phyloP scores from a whole-genome alignment of 2,888 invertebrate species.

The Congeria kusceri region DNA sequence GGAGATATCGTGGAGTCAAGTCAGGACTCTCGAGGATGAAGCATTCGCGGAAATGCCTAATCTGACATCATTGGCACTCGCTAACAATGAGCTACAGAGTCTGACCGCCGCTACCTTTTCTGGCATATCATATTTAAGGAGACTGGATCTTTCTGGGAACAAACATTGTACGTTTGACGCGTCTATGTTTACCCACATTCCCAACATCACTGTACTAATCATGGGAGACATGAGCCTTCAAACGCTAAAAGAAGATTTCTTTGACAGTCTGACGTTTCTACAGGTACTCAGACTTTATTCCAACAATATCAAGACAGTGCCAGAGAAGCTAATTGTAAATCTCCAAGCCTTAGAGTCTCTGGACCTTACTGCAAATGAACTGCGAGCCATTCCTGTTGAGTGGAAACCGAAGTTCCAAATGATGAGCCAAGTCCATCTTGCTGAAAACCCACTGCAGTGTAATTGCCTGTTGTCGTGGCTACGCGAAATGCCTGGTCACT shows the following conservation, averaged over 20 bases:
- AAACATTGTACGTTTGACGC: conserved; percentile 55
- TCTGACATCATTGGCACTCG: conserved; percentile 57
- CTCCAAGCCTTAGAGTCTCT: conserved; percentile 50
- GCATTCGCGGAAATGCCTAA: conserved; percentile 54
- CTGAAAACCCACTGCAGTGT: conserved; percentile 71
- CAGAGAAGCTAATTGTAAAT: conserved; percentile 50
- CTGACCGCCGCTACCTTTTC: conserved; percentile 58
- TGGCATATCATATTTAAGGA: conserved; percentile 56
- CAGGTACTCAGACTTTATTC: conserved; percentile 62
- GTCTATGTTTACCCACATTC: conserved; percentile 49
- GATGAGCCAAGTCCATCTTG: conserved; percentile 55
- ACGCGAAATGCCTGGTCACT: conserved; percentile 49
- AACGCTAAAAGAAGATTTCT: conserved; percentile 45
- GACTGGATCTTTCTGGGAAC: conserved; percentile 64
- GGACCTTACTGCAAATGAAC: conserved; percentile 64
- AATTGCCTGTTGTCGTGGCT: conserved; percentile 71
- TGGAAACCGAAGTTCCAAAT: conserved; percentile 50
- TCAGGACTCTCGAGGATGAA: conserved; percentile 43
- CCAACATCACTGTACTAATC: conserved; percentile 54
- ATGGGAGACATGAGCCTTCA: conserved; percentile 55
- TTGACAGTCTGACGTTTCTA: conserved; percentile 51
- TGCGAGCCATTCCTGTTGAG: conserved; percentile 56
- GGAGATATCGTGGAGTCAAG: conserved; percentile 42
- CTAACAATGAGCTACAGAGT: conserved; percentile 53
- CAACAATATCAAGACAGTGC: conserved; percentile 52